These are phyloP conservation scores for Pyrocoelia pectoralis DNA, from an alignment of 2,888 invertebrate genomes.

Conservation along the genomic window DNA sequence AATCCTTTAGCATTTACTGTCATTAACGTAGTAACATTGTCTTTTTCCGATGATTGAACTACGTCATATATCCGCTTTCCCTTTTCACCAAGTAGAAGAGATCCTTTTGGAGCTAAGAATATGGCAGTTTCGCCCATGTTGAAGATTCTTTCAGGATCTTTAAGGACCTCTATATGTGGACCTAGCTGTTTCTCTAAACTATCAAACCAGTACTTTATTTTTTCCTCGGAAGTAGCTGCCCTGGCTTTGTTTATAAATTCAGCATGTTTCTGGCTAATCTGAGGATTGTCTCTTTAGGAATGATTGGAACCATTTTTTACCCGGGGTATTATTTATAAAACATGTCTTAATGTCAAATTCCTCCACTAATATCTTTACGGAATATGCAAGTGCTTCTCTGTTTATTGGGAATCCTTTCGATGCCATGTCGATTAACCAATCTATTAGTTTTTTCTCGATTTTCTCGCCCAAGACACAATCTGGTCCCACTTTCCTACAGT, in stretches of 20 bases:
- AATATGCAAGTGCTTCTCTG: not conserved
- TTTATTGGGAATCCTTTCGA: not conserved
- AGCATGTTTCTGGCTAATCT: conserved; percentile 30
- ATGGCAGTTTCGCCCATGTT: conserved; percentile 42
- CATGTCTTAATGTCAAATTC: too few species aligned
- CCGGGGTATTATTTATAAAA: too few species aligned
- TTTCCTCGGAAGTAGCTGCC: conserved; percentile 35
- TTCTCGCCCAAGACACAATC: not conserved
- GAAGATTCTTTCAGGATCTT: conserved; percentile 39
- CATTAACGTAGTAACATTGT: not conserved
- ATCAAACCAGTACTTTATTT: conserved; percentile 40
- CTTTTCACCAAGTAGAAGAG: not conserved
- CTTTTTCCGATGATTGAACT: not conserved
- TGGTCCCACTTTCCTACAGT: not conserved
- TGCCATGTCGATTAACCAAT: not conserved
- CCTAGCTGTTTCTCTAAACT: conserved; percentile 28
- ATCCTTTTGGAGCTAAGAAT: not conserved
- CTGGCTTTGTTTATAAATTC: conserved; percentile 38
- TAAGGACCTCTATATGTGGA: conserved; percentile 31
- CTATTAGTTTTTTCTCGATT: not conserved
- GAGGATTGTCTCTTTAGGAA: too few species aligned
- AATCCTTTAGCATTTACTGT: not conserved
- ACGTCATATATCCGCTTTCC: too few species aligned
- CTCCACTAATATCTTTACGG: not conserved
- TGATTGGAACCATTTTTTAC: too few species aligned